Conservation (phyloP, 1,140 invertebrate species). For the Bombus superbus region DNA sequence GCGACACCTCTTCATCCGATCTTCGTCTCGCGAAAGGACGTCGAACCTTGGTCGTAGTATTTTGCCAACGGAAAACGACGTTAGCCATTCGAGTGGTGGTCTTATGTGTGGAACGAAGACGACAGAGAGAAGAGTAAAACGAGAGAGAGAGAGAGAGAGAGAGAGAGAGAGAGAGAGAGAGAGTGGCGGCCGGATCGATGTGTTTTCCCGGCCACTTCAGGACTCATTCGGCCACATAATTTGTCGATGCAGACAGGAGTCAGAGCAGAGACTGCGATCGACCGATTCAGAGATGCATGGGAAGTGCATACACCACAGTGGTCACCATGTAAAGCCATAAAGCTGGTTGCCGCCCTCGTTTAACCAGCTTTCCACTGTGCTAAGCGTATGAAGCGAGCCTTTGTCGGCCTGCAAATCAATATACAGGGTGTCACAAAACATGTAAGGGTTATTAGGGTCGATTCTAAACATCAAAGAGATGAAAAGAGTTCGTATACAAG, state of each 20-base stretch:
- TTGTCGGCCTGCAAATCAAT: conserved; percentile 49
- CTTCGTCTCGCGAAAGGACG: not conserved
- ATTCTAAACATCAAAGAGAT: not conserved
- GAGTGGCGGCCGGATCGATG: conserved; percentile 29
- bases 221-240: conserved; percentile 38
- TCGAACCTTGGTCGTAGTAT: not conserved
- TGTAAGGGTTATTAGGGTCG: not conserved
- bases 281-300: conserved; percentile 50
- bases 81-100: not conserved
- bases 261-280: conserved; percentile 35
- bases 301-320: conserved; percentile 51
- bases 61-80: not conserved
- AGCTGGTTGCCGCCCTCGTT: conserved; percentile 61
- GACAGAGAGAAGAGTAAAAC: not conserved
- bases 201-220: conserved; percentile 23
- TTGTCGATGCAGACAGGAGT: conserved; percentile 47
- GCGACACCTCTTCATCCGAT: not conserved
- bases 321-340: conserved; percentile 55
- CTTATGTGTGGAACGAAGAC: not conserved
- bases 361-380: conserved; percentile 62
- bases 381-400: conserved; percentile 47
- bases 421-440: not conserved
- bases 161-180: not conserved
- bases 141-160: not conserved
- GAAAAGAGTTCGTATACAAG: not conserved